A percentile compares a stretch with the other conserved stretches of the same genome.
These are phyloP conservation scores for Nyctalus aviator DNA, from an alignment of 2,797 vertebrate species.

Conservation along the genomic window DNA sequence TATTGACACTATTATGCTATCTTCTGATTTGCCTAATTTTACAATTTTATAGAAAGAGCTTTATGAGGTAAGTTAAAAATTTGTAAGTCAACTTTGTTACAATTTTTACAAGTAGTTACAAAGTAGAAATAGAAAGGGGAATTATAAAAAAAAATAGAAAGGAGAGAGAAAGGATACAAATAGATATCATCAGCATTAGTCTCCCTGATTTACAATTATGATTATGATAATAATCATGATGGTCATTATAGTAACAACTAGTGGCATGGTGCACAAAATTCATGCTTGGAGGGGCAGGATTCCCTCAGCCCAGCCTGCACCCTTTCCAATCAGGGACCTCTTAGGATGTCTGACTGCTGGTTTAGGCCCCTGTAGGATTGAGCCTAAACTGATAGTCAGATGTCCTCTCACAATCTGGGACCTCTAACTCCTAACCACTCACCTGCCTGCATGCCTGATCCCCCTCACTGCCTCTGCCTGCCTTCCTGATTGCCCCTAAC, in stretches of 20 bases:
- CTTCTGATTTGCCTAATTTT: slow-evolving; percentile 7
- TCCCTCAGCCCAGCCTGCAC: no score
- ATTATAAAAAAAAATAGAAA: background rate
- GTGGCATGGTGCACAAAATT: no score
- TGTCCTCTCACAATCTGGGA: no score
- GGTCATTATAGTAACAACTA: background rate
- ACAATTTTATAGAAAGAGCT: background rate
- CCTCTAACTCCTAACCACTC: no score
- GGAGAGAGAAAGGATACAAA: background rate
- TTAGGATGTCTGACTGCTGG: no score
- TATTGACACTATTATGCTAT: background rate
- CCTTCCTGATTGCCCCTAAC: no score
- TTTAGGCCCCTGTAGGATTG: no score
- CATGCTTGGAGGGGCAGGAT: no score
- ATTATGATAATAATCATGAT: background rate
- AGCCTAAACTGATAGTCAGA: no score
- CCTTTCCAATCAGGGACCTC: no score
- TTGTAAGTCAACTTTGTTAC: background rate
- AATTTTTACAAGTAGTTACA: background rate
- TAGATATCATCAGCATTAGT: background rate
- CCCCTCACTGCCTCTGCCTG: no score
- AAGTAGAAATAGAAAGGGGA: background rate
- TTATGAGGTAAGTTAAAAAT: background rate
- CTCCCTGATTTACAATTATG: background rate
- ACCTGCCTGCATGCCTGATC: no score